Evolutionary conservation across 2,113 vertebrate genomes (phyloP).

Genomic region (Actenoides hombroni): DNA sequence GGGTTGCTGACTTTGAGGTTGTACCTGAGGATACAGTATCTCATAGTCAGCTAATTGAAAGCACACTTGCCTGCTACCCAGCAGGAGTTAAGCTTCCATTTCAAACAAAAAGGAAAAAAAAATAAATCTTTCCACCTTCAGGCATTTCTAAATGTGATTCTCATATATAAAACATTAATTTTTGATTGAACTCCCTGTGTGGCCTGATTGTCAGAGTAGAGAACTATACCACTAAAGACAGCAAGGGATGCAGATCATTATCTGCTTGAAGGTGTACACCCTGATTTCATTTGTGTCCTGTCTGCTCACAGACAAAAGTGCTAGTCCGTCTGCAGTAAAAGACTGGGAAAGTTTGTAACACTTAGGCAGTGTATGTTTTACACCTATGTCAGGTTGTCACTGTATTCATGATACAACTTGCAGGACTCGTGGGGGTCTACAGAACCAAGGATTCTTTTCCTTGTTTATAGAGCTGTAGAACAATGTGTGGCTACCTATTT

Average conservation of each 20-base stretch:
- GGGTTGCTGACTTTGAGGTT: not conserved
- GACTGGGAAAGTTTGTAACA: not conserved
- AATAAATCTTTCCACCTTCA: not conserved
- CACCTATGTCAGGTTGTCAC: not conserved
- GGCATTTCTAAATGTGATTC: not conserved
- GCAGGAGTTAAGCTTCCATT: not conserved
- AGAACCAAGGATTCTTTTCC: not conserved
- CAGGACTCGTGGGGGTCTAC: fast-evolving
- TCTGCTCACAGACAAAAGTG: not conserved
- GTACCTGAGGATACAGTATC: not conserved
- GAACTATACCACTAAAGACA: not conserved
- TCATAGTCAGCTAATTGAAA: not conserved
- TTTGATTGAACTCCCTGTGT: not conserved
- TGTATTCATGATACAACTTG: not conserved
- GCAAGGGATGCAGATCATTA: not conserved
- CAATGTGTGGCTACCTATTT: not conserved
- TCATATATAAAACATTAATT: not conserved
- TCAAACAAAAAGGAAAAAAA: not conserved
- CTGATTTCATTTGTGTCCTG: not conserved
- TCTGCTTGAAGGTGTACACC: not conserved
- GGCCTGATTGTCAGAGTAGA: not conserved
- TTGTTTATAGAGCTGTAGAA: not conserved
- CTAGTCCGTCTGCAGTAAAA: not conserved
- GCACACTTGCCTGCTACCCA: not conserved
- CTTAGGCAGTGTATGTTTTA: not conserved